Conservation (phyloP, 2,888 invertebrate genomes). For the Acronicta psi region DNA sequence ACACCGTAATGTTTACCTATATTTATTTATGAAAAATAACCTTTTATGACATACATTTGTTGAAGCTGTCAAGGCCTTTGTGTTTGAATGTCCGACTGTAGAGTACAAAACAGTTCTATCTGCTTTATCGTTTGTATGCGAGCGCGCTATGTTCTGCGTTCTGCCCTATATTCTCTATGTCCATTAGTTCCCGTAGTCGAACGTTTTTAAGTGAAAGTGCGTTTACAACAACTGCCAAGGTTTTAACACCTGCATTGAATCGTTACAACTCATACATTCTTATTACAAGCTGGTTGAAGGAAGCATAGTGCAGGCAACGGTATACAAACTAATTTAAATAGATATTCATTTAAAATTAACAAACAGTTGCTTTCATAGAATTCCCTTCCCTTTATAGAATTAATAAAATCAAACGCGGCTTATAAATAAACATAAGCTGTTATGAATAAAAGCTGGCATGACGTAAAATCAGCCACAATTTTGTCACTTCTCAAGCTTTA, state of each 20-base stretch:
- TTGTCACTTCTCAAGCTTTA: conserved; percentile 32
- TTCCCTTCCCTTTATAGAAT: background rate
- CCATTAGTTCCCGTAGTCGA: conserved; percentile 53
- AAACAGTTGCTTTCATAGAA: background rate
- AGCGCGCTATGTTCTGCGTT: conserved; percentile 49
- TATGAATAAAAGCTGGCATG: conserved; percentile 21
- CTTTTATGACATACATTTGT: conserved; percentile 36
- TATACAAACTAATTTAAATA: conserved; percentile 1
- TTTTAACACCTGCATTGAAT: conserved; percentile 66
- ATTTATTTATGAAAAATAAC: conserved; percentile 41
- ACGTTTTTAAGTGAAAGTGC: conserved; percentile 78
- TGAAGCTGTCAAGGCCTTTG: conserved; percentile 46
- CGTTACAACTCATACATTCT: conserved; percentile 40
- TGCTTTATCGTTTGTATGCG: conserved; percentile 23
- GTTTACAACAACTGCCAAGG: conserved; percentile 73
- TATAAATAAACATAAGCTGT: conserved; percentile 6
- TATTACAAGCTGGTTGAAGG: conserved; percentile 26
- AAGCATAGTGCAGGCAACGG: conserved; percentile 4
- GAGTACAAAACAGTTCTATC: conserved; percentile 43
- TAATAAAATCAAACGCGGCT: conserved; percentile 6
- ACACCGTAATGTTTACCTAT: conserved; percentile 30
- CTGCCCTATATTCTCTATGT: conserved; percentile 64
- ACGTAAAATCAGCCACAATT: conserved; percentile 40
- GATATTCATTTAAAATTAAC: background rate
- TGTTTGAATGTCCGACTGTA: conserved; percentile 34